These are phyloP conservation scores for Agriopis marginaria DNA, from an alignment of 2,888 invertebrate species.

Conservation along the genomic window DNA sequence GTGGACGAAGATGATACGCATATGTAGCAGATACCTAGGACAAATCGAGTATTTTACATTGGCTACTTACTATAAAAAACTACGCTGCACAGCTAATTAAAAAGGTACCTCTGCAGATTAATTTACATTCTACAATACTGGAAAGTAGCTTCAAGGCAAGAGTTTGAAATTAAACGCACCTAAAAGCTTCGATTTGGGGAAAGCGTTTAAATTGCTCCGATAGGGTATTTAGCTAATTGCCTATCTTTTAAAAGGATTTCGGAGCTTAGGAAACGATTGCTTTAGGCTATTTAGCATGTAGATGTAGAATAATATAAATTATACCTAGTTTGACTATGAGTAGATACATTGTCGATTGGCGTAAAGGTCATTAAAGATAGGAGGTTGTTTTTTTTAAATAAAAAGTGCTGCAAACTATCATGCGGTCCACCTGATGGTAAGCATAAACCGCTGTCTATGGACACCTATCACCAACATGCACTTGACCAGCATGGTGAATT, in stretches of 20 bases:
- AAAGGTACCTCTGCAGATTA: neutral
- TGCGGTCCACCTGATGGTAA: no score
- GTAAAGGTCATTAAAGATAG: no score
- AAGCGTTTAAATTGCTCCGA: constrained; percentile 35
- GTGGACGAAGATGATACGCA: no score
- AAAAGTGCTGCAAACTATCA: no score
- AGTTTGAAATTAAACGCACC: constrained; percentile 11
- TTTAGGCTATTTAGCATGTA: constrained; percentile 29
- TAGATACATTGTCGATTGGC: no score
- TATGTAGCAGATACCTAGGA: no score
- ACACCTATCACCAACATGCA: no score
- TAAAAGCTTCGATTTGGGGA: constrained; percentile 23
- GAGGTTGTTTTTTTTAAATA: no score
- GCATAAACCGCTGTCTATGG: no score
- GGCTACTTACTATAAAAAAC: neutral
- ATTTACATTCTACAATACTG: neutral
- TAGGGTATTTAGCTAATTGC: constrained; percentile 45
- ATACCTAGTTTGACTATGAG: neutral
- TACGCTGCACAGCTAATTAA: neutral
- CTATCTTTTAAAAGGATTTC: constrained; percentile 42
- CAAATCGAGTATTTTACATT: no score
- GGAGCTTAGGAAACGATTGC: constrained; percentile 35
- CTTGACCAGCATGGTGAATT: no score
- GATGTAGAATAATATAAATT: neutral
- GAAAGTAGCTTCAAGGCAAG: constrained; percentile 3